phyloP scores from a whole-genome alignment of 2,113 vertebrate species.

The Bujurquina vittata region DNA sequence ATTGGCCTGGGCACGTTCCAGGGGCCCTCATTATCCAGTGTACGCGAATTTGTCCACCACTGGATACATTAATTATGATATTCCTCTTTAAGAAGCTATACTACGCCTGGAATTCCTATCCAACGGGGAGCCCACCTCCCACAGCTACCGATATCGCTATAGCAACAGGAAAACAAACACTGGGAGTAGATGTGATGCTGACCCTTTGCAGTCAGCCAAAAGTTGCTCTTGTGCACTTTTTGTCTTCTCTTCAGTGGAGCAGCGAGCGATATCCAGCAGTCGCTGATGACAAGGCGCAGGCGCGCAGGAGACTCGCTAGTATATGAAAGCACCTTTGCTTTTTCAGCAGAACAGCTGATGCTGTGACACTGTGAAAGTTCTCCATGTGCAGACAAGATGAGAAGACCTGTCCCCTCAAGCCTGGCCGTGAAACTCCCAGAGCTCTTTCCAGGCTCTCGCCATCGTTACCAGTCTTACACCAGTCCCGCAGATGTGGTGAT shows the following conservation, averaged over 20 bases:
- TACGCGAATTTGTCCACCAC: conserved; percentile 54
- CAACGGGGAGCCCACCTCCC: conserved; percentile 22
- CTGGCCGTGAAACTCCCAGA: conserved; percentile 9
- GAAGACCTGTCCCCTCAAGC: conserved; percentile 7
- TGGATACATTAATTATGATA: conserved; percentile 49
- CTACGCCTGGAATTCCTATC: conserved; percentile 42
- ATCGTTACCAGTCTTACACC: conserved; percentile 2
- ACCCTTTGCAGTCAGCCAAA: conserved; percentile 25
- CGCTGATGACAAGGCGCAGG: conserved; percentile 32
- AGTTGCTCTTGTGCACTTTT: conserved; percentile 14
- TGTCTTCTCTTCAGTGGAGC: not conserved
- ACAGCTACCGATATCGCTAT: conserved; percentile 30
- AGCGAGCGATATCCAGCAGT: conserved; percentile 38
- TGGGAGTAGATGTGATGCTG: not conserved
- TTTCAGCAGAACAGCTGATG: not conserved
- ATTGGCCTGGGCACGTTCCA: conserved; percentile 64
- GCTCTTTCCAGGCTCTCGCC: not conserved
- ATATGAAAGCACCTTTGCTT: not conserved
- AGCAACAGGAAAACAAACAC: conserved; percentile 70
- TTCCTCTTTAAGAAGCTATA: conserved; percentile 34
- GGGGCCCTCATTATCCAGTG: conserved; percentile 52
- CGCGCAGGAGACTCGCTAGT: not conserved
- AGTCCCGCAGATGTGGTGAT: conserved; percentile 39
- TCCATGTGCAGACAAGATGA: conserved; percentile 29
- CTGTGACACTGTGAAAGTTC: not conserved